A percentile compares a stretch with the other conserved stretches of the same genome.
Conservation (phyloP, 2,888 invertebrate genomes). For the Quadriops clusia region DNA sequence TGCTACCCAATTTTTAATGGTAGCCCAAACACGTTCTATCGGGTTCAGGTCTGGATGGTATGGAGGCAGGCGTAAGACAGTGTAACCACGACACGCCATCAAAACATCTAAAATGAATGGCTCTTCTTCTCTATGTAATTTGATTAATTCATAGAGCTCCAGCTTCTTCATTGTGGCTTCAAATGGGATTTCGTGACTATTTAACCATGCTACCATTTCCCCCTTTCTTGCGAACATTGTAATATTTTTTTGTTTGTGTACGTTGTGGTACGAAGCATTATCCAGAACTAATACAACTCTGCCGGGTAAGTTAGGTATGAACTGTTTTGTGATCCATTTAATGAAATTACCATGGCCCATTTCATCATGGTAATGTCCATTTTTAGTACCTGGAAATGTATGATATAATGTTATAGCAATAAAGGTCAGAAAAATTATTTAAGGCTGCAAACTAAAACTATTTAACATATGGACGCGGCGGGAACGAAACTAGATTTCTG, state of each 20-base stretch:
- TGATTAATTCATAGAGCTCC: conserved; percentile 5
- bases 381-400: no score
- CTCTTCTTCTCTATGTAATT: conserved; percentile 7
- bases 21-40: conserved; percentile 10
- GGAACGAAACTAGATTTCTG: no score
- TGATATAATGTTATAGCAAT: no score
- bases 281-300: conserved; percentile 2
- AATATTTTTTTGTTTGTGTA: background rate
- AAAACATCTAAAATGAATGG: conserved; percentile 3
- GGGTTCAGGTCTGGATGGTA: conserved; percentile 8
- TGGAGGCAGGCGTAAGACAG: conserved; percentile 5
- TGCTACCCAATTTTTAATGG: conserved; percentile 7
- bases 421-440: no score
- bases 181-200: background rate
- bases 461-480: no score
- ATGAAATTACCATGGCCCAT: conserved; percentile 4
- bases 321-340: conserved; percentile 2
- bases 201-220: conserved; percentile 3
- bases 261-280: conserved; percentile 6
- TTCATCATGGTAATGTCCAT: conserved; percentile 8
- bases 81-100: conserved; percentile 5
- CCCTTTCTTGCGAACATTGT: background rate
- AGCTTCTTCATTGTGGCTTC: background rate
- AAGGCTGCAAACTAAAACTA: no score
- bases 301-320: conserved; percentile 5